Conservation (phyloP, 1,140 invertebrate species). For the Lordiphosa mommai region DNA sequence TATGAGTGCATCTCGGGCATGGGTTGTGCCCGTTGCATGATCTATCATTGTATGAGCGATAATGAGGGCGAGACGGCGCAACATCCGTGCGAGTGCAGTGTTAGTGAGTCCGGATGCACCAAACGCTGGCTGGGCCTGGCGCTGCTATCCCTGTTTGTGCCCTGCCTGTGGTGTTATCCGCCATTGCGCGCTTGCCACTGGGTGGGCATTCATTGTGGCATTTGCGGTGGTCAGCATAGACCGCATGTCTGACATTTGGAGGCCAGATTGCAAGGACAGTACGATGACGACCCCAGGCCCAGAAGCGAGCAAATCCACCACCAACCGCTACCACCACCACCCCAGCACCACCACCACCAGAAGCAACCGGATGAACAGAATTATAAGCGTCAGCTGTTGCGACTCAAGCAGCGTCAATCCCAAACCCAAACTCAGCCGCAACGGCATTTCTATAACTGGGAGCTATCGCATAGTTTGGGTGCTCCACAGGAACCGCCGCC, state of each 20-base stretch:
- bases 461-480: constrained; percentile 62
- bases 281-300: constrained; percentile 71
- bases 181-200: constrained; percentile 91
- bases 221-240: constrained; percentile 92
- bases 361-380: constrained; percentile 17
- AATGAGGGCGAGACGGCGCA: constrained; percentile 89
- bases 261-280: constrained; percentile 78
- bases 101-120: constrained; percentile 81
- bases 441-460: constrained; percentile 67
- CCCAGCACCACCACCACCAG: constrained; percentile 3
- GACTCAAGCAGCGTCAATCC: constrained; percentile 43
- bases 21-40: constrained; percentile 90
- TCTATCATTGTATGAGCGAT: constrained; percentile 96
- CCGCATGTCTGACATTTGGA: constrained; percentile 81
- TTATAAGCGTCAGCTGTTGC: constrained; percentile 50
- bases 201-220: constrained; percentile 87
- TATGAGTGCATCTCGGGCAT: constrained; percentile 92
- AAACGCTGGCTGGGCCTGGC: constrained; percentile 91
- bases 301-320: constrained; percentile 47
- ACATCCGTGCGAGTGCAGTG: constrained; percentile 88
- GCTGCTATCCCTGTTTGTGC: constrained; percentile 91
- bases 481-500: constrained; percentile 52
- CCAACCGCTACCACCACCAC: constrained; percentile 13
- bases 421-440: constrained; percentile 43
- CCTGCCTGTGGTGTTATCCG: constrained; percentile 96